Evolutionary conservation across 2,888 invertebrate genomes (phyloP), one percentile per base, ranked within the genome.

Genomic region (Prosopocoilus inquinatus): DNA sequence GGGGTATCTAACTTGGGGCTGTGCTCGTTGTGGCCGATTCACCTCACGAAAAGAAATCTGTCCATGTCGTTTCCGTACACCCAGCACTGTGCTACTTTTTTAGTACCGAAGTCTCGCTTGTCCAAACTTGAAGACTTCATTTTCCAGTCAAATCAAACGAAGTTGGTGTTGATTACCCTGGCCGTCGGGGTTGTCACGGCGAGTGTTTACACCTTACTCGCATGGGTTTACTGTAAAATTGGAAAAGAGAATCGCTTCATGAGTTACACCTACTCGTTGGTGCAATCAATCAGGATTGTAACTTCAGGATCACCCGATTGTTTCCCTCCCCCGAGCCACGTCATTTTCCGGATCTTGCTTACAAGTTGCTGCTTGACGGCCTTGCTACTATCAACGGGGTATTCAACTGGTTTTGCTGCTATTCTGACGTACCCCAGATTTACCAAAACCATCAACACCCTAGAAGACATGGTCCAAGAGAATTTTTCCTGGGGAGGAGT

Each of bases 21-120:
- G 11, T 57, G 57, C 32, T 53, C 53, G 1, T 50, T 50, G 50
- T 57, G 57, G 57, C 46, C 20, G 9, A 11, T 16, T 9, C 41
- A 35, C 8, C n/a, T 43, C 8, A 35, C 38, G n/a, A 13, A 5
- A 1, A 34, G 28, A n/a, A 38, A 15, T 11, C 34, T 57, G 20
- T 16, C 38, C 8, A 50, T 53, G 35, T 53, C 58, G 1, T 44
- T 53, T 38, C 63, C 61, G 0, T 62, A 62, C 34, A 56, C 60
- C 15, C 58, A 63, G 49, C 47, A 48, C 9, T 64, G 64, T 20
- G 35, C 44, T 16, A 64, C 64, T 9, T 64, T 63, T 49, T 50
- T 64, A 9, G 63, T 63, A 41, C 63, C 64, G 9, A 59, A 60
- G 41, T 60, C 63, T 13, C 45, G 50, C 41, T 34, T 53, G 9